Evolutionary conservation across 1,140 invertebrate genomes (phyloP).

Genomic region (Acyrthosiphon pisum): DNA sequence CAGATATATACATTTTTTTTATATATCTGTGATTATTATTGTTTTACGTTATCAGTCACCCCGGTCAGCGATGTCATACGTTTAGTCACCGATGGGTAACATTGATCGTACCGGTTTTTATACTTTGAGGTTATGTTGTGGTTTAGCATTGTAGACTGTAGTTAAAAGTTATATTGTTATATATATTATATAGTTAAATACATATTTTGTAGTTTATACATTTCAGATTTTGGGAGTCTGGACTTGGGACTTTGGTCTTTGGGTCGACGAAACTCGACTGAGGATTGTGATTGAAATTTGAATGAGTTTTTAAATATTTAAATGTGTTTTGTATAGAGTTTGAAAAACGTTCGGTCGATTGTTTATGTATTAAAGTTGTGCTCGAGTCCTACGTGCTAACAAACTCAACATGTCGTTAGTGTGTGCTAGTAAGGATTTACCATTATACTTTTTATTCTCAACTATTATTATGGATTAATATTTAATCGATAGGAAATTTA

Average conservation of each 20-base stretch:
- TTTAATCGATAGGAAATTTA: too few species aligned
- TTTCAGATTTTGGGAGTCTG: neutral
- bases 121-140: conserved; percentile 53
- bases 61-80: conserved; percentile 47
- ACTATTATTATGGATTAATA: too few species aligned
- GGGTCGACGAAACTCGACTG: neutral
- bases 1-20: too few species aligned
- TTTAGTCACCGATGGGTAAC: conserved; percentile 23
- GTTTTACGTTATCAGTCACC: neutral
- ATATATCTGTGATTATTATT: too few species aligned
- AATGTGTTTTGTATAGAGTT: neutral
- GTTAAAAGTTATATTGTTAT: too few species aligned
- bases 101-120: neutral
- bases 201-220: neutral
- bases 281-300: neutral
- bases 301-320: neutral
- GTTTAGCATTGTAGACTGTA: neutral
- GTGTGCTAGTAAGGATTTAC: conserved; percentile 57
- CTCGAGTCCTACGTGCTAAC: neutral
- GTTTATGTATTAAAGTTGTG: neutral
- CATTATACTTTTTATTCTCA: neutral
- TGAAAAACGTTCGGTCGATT: neutral
- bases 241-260: neutral
- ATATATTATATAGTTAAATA: too few species aligned
- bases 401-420: conserved; percentile 43